Conservation (phyloP, 2,797 vertebrate species). For the Cygnus olor region DNA sequence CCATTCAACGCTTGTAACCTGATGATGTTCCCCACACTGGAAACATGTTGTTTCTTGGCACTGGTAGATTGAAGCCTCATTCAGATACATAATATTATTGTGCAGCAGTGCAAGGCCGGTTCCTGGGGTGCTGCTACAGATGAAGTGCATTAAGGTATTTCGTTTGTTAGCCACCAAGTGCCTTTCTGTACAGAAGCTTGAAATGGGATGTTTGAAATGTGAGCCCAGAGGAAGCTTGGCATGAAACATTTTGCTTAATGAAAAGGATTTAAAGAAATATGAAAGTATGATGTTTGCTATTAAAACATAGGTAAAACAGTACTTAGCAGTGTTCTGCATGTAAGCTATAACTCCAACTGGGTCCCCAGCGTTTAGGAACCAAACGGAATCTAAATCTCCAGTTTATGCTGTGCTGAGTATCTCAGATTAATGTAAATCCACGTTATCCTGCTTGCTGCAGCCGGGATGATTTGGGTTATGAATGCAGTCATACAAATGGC, state of each 20-base stretch:
- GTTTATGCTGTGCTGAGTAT: slow-evolving; percentile 65
- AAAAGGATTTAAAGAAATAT: slow-evolving; percentile 71
- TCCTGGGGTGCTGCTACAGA: slow-evolving; percentile 47
- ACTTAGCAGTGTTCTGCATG: slow-evolving; percentile 38
- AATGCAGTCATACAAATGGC: slow-evolving; percentile 51
- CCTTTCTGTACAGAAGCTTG: slow-evolving; percentile 55
- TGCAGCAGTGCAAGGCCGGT: not conserved
- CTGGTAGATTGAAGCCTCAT: not conserved
- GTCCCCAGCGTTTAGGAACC: slow-evolving; percentile 57
- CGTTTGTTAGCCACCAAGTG: slow-evolving; percentile 66
- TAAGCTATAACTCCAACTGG: slow-evolving; percentile 40
- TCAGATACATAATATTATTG: slow-evolving; percentile 7
- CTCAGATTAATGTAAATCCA: slow-evolving; percentile 72
- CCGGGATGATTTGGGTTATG: slow-evolving; percentile 55
- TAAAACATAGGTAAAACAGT: slow-evolving; percentile 57
- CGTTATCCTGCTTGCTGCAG: slow-evolving; percentile 60
- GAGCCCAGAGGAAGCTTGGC: slow-evolving; percentile 63
- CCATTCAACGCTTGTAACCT: slow-evolving; percentile 63
- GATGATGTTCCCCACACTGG: slow-evolving; percentile 51
- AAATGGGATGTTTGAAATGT: slow-evolving; percentile 61
- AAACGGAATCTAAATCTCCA: slow-evolving; percentile 64
- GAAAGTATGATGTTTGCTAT: slow-evolving; percentile 58
- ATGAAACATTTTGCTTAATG: slow-evolving; percentile 67
- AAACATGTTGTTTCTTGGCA: slow-evolving; percentile 55
- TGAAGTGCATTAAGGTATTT: slow-evolving; percentile 74